These are phyloP conservation scores for Hetaerina americana DNA, from an alignment of 1,140 invertebrate species.

Conservation along the genomic window DNA sequence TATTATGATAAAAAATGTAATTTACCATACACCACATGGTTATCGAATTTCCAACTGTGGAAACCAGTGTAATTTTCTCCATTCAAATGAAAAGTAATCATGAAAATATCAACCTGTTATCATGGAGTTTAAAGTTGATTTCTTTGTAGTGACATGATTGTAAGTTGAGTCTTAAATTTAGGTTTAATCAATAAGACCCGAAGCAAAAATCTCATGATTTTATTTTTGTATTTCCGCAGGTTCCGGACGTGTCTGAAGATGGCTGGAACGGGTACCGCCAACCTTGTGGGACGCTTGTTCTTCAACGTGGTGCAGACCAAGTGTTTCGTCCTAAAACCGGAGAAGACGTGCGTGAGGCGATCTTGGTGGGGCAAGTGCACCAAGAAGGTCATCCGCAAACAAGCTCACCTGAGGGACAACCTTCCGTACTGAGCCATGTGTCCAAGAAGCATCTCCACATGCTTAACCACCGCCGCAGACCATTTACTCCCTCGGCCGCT, in stretches of 20 bases:
- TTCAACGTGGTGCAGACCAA: slow-evolving; percentile 88
- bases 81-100: too few relatives aligned
- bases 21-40: too few relatives aligned
- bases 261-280: slow-evolving; percentile 65
- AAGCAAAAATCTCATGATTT: slow-evolving; percentile 4
- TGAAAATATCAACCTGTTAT: too few relatives aligned
- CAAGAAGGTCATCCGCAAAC: slow-evolving; percentile 48
- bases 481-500: too few relatives aligned
- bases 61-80: too few relatives aligned
- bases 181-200: slow-evolving; percentile 8
- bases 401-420: slow-evolving; percentile 63
- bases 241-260: slow-evolving; percentile 84
- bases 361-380: slow-evolving; percentile 77
- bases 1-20: too few relatives aligned
- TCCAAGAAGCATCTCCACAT: too few relatives aligned
- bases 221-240: slow-evolving; percentile 44
- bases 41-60: too few relatives aligned
- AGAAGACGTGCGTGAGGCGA: slow-evolving; percentile 56
- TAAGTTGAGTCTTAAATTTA: too few relatives aligned
- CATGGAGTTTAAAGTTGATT: not conserved
- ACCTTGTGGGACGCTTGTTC: slow-evolving; percentile 83
- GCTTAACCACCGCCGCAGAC: too few relatives aligned
- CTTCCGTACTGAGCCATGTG: slow-evolving; percentile 44
- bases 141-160: too few relatives aligned
- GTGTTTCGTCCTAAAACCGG: slow-evolving; percentile 73